Conservation (phyloP, 2,113 vertebrate species). For the Oostethus manadensis region DNA sequence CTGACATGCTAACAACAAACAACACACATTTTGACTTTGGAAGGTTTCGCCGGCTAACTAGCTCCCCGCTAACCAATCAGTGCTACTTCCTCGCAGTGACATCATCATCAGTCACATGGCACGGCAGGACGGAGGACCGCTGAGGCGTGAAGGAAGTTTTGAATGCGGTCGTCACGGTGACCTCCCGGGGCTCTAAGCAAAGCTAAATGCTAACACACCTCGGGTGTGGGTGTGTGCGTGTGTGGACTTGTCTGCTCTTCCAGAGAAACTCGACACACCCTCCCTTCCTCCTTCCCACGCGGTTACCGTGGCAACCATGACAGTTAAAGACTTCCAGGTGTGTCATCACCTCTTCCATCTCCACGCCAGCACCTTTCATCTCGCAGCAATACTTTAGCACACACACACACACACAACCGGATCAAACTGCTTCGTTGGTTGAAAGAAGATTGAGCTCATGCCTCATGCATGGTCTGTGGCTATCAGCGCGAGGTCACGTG, state of each 20-base stretch:
- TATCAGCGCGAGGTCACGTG: too few relatives aligned
- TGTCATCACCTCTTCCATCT: constrained; percentile 10
- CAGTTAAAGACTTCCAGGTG: constrained; percentile 14
- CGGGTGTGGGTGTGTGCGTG: constrained; percentile 19
- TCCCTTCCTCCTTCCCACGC: not conserved
- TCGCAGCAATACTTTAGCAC: not conserved
- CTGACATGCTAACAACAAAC: too few relatives aligned
- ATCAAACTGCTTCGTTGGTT: too few relatives aligned
- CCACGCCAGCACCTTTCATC: constrained; percentile 10
- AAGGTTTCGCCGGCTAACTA: too few relatives aligned
- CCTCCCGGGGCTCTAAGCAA: constrained; percentile 42
- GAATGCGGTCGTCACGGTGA: constrained; percentile 17
- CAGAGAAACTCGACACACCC: not conserved
- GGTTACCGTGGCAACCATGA: not conserved
- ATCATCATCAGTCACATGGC: not conserved
- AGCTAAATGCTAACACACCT: constrained; percentile 38
- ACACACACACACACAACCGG: not conserved
- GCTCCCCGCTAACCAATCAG: too few relatives aligned
- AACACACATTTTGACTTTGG: too few relatives aligned
- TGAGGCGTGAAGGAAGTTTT: constrained; percentile 4
- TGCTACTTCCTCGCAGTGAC: too few relatives aligned
- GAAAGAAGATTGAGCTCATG: too few relatives aligned
- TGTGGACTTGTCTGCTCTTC: constrained; percentile 24
- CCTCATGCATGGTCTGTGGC: too few relatives aligned
- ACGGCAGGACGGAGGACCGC: not conserved